Percentiles rank a stretch among this genome's conserved stretches.
Evolutionary conservation across 2,113 vertebrate species (phyloP).

Genomic region (Anoura caudifer): DNA sequence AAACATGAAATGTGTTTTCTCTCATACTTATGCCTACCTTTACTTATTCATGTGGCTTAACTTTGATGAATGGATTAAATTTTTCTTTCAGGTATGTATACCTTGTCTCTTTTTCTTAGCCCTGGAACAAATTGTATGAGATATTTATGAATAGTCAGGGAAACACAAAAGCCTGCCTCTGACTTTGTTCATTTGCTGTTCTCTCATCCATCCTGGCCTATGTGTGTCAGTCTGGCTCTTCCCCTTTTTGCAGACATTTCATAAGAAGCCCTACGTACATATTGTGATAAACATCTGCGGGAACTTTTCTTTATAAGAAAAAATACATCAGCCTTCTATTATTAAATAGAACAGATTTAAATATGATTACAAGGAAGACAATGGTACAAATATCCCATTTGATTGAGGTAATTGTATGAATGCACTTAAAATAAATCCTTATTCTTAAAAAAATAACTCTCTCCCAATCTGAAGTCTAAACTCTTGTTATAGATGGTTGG

Average conservation of each 20-base stretch:
- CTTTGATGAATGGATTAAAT: conserved; percentile 68
- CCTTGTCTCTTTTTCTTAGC: conserved; percentile 39
- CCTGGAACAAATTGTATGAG: conserved; percentile 44
- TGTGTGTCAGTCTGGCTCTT: neutral
- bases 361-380: conserved; percentile 25
- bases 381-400: neutral
- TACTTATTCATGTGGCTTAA: conserved; percentile 64
- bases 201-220: conserved; percentile 19
- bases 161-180: conserved; percentile 50
- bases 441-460: conserved; percentile 44
- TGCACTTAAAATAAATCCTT: conserved; percentile 42
- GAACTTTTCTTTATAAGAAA: conserved; percentile 45
- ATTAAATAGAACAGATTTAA: conserved; percentile 62
- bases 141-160: conserved; percentile 50
- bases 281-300: conserved; percentile 23
- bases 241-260: conserved; percentile 26
- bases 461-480: neutral
- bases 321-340: conserved; percentile 31
- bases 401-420: conserved; percentile 37
- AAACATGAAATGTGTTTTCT: conserved; percentile 46
- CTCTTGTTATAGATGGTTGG: neutral
- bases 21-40: conserved; percentile 37
- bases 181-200: conserved; percentile 47
- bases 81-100: conserved; percentile 63
- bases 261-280: conserved; percentile 6